Conservation (phyloP, 2,797 vertebrate species). For the Mastacembelus armatus region DNA sequence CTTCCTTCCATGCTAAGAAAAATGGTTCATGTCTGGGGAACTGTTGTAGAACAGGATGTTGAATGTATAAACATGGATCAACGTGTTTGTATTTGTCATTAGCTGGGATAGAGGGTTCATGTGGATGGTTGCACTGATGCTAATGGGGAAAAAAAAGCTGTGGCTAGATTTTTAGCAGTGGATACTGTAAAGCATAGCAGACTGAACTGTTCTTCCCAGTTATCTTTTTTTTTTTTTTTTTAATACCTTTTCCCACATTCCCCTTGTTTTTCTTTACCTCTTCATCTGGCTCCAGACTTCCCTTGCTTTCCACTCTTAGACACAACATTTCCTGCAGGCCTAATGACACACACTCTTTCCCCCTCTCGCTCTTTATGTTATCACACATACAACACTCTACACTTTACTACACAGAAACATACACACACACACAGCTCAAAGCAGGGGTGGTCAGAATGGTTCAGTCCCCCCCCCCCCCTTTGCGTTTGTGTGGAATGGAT, state of each 20-base stretch:
- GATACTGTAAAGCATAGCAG: slow-evolving; percentile 8
- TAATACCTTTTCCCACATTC: background rate
- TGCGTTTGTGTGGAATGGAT: slow-evolving; percentile 58
- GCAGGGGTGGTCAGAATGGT: slow-evolving; percentile 57
- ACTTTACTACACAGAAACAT: slow-evolving; percentile 13
- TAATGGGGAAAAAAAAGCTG: too few relatives aligned
- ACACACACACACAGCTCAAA: slow-evolving; percentile 35
- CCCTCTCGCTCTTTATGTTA: slow-evolving; percentile 5
- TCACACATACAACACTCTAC: slow-evolving; percentile 25
- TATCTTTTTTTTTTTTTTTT: background rate
- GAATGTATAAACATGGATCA: slow-evolving; percentile 20
- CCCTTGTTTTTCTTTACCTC: slow-evolving; percentile 20
- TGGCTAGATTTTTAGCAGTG: too few relatives aligned
- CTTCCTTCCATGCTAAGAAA: too few relatives aligned
- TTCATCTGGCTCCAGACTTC: slow-evolving; percentile 16
- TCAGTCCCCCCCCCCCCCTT: slow-evolving; percentile 52
- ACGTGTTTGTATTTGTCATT: slow-evolving; percentile 47
- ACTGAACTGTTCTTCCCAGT: slow-evolving; percentile 1
- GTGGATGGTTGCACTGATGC: slow-evolving; percentile 39
- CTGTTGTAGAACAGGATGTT: slow-evolving; percentile 17
- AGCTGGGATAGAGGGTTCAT: slow-evolving; percentile 44
- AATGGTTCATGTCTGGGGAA: slow-evolving; percentile 9
- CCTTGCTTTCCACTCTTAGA: slow-evolving; percentile 43
- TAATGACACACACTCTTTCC: slow-evolving; percentile 30
- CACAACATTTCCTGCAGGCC: slow-evolving; percentile 63